Base-by-base conservation (phyloP, 2,888 invertebrate genomes). In the Terebella lapidaria region DNA sequence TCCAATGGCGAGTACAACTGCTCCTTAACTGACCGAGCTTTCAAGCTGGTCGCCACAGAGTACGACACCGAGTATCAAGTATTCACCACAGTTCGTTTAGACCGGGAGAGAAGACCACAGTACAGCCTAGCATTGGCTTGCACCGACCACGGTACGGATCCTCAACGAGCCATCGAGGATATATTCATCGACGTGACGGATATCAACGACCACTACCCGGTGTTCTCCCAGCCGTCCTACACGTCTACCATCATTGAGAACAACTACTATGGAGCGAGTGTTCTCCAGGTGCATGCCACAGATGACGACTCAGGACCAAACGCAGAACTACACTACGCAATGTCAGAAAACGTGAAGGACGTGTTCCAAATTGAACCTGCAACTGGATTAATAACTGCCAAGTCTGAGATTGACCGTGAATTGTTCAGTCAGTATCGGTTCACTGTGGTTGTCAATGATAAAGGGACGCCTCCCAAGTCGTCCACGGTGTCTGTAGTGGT, bases 71-170 rank as follows among this genome's bases (percentile, higher is more conserved):
- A 67, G 58, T 67, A 57, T 47, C 69, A 66, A 27, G 56, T 67
- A 3, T 94, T 94, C 0, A 92, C 93, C 81, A 89, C 89, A 67
- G 92, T 91, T 2, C 85, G 91, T n/a, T 82, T 94, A 66, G 94
- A 94, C 80, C 86, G 94, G 60, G 94, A 94, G 82, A 91, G 92
- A 82, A 91, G 92, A 59, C 88, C 90, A 68, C 90, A 90, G 81
- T 95, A 95, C 76, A 94, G 94, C 83, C 83, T 95, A 69, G 93
- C 92, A 2, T 87, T 94, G 49, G 61, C 29, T 24, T 69, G 68
- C 46, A 22, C 28, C 0, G 69, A 69, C 54, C 30, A n/a, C 1
- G 65, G 66, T 2, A 47, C 56, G 20, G 35, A 42, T 24, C 57
- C 63, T 1, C 60, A 57, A 57, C 47, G 55, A 49, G 45, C 63